phyloP scores from a whole-genome alignment of 2,888 invertebrate genomes.

The Napeogenes inachia region DNA sequence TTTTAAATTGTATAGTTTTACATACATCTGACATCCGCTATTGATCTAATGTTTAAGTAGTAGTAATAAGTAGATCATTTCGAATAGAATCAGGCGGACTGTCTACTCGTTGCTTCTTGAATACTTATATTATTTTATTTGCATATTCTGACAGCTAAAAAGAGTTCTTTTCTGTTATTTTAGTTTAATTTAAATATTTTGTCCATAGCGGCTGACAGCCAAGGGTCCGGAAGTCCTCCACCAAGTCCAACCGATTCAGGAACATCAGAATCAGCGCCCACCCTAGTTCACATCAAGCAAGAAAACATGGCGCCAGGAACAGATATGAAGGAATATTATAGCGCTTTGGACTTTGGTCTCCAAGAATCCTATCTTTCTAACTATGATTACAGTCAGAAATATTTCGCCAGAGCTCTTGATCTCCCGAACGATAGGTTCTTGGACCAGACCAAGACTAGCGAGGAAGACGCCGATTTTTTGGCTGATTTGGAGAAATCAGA shows the following conservation, averaged over 20 bases:
- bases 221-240: slow-evolving; percentile 71
- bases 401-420: slow-evolving; percentile 53
- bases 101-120: no score
- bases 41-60: no score
- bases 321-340: slow-evolving; percentile 67
- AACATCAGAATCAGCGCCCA: slow-evolving; percentile 68
- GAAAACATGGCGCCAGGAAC: slow-evolving; percentile 69
- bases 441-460: slow-evolving; percentile 46
- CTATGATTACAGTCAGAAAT: slow-evolving; percentile 58
- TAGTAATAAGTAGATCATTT: no score
- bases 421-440: slow-evolving; percentile 49
- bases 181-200: slow-evolving; percentile 31
- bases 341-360: slow-evolving; percentile 59
- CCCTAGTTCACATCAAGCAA: slow-evolving; percentile 72
- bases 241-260: slow-evolving; percentile 69
- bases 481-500: slow-evolving; percentile 47
- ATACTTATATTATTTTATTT: no score
- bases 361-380: slow-evolving; percentile 61
- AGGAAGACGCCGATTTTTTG: slow-evolving; percentile 49
- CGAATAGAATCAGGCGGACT: no score
- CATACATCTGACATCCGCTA: no score
- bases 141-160: no score
- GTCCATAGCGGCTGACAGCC: slow-evolving; percentile 70
- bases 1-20: no score
- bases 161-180: no score